These are phyloP conservation scores for Eufriesea mexicana DNA, from an alignment of 1,140 invertebrate species.

Conservation along the genomic window DNA sequence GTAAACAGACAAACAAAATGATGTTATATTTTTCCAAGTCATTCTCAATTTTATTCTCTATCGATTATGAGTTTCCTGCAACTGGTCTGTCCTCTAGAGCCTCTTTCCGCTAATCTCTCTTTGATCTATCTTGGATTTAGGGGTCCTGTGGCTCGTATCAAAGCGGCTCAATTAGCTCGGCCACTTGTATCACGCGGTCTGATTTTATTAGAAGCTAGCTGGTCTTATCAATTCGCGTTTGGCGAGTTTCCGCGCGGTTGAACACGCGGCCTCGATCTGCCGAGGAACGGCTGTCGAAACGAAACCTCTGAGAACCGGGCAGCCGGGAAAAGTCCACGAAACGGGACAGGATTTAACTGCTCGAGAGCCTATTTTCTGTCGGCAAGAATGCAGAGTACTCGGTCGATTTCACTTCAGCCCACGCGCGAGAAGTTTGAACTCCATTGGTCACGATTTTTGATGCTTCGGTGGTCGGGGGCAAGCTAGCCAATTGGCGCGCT, in stretches of 20 bases:
- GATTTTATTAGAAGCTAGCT: neutral
- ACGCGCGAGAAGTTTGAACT: neutral
- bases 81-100: neutral
- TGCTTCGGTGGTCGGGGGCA: too few relatives aligned
- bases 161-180: conserved; percentile 19
- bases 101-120: neutral
- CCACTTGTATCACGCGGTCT: too few relatives aligned
- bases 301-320: neutral
- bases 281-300: neutral
- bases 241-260: conserved; percentile 19
- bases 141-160: too few relatives aligned
- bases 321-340: neutral
- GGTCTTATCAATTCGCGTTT: conserved; percentile 7
- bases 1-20: too few relatives aligned
- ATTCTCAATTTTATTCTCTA: too few relatives aligned
- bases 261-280: conserved; percentile 24
- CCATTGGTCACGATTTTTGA: neutral
- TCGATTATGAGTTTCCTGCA: too few relatives aligned
- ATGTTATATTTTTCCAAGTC: too few relatives aligned
- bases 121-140: too few relatives aligned
- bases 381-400: neutral
- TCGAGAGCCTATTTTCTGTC: neutral
- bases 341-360: neutral
- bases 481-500: too few relatives aligned
- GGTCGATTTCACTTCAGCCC: conserved; percentile 12